Evolutionary conservation across 1,140 invertebrate species (phyloP), one percentile per base, ranked within the genome.

Genomic region (Contarinia nasturtii): DNA sequence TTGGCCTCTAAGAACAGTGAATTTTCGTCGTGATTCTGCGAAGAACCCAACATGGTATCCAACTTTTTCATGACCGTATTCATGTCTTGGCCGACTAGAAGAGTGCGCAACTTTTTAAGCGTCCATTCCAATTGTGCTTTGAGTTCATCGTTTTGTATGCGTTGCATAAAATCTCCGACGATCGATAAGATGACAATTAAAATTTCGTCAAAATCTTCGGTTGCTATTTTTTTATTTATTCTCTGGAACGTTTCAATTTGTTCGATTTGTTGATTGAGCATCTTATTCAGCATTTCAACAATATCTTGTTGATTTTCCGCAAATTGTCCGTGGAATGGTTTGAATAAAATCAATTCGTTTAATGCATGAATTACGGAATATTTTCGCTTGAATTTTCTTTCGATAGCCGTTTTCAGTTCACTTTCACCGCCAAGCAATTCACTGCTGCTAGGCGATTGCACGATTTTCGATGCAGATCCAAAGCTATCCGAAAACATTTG

Each of bases 301-400:
- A 63, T 55, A 18, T 55, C 49, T 19, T 46, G 53, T 2, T 52
- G 54, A 11, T 60, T 54, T 19, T 54, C 54, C 5, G 49, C 47
- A 5, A 64, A 33, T 15, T 60, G 55, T 7, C 51, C 27, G 33
- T 55, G 58, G 11, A 64, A 47, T 3, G 56, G 54, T 43, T 56
- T 50, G 48, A 57, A 54, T 34, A 51, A 47, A 1, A 64, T 51
- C 37, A 64, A 42, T 37, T 56, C 53, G 8, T 56, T 54, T 0
- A 64, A 52, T 0, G 54, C 50, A n/a, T 53, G 20, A 1, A 63
- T 47, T n/a, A 63, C 47, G n/a, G 58, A 45, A 14, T 63, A 43
- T 36, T 56, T 58, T 0, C 54, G 42, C 34, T 55, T 53, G 38
- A 58, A 64, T 27, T 55, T 60, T 2, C 19, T 34, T 20, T 57